Percentiles rank a stretch among this genome's conserved stretches.
phyloP scores from a whole-genome alignment of 2,113 vertebrate genomes.

The Dunckerocampus dactyliophorus region DNA sequence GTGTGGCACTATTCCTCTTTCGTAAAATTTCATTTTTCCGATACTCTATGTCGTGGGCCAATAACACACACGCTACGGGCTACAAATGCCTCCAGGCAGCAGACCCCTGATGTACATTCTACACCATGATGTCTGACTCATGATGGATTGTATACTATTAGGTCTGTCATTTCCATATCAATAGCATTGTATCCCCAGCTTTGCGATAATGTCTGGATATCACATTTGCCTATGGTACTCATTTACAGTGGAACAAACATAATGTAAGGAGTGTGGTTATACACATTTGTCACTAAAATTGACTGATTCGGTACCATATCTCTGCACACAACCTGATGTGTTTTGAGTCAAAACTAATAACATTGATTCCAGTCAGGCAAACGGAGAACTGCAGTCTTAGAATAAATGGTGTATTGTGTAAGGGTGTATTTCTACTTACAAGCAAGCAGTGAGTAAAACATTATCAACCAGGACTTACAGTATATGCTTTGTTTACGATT shows the following conservation, averaged over 20 bases:
- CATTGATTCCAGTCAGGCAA: constrained; percentile 15
- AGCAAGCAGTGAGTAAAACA: constrained; percentile 35
- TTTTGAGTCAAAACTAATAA: constrained; percentile 20
- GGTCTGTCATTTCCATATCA: neutral
- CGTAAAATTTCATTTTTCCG: no score
- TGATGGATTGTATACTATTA: constrained; percentile 12
- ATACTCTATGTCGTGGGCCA: no score
- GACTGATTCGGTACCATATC: constrained; percentile 25
- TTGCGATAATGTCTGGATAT: constrained; percentile 3
- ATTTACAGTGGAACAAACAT: neutral
- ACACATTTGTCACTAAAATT: constrained; percentile 19
- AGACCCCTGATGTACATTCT: constrained; percentile 8
- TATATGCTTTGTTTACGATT: neutral
- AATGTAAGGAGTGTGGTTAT: constrained; percentile 5
- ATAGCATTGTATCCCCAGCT: neutral
- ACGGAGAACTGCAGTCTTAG: constrained; percentile 24
- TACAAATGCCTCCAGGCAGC: no score
- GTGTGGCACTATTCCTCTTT: no score
- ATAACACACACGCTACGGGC: no score
- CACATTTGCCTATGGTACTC: neutral
- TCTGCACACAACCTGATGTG: constrained; percentile 14
- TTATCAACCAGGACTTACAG: constrained; percentile 34
- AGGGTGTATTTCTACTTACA: no score
- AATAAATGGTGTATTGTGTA: constrained; percentile 19
- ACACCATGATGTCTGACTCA: neutral